phyloP scores from a whole-genome alignment of 2,797 vertebrate genomes.

The Varecia variegata region DNA sequence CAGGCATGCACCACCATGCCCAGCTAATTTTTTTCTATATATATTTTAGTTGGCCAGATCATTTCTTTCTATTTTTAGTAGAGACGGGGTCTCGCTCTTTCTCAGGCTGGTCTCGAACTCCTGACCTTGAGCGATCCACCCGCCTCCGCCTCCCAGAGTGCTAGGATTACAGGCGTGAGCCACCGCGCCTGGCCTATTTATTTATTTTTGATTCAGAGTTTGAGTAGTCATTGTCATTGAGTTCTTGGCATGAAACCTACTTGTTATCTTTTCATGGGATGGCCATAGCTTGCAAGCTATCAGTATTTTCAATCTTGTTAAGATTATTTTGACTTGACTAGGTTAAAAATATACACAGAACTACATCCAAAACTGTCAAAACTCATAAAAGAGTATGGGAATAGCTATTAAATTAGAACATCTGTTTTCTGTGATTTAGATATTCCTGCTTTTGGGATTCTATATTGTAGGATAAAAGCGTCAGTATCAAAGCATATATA shows the following conservation, averaged over 20 bases:
- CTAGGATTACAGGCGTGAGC: too few species aligned
- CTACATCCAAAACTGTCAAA: not conserved
- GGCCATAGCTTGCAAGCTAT: not conserved
- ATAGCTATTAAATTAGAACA: not conserved
- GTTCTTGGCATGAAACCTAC: not conserved
- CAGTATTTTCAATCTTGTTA: not conserved
- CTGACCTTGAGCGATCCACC: too few species aligned
- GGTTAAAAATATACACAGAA: not conserved
- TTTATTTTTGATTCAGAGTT: not conserved
- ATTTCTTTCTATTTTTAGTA: too few species aligned
- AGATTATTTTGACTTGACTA: constrained; percentile 16
- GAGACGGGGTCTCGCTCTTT: too few species aligned
- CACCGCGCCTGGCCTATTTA: too few species aligned
- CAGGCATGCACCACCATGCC: too few species aligned
- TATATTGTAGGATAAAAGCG: not conserved
- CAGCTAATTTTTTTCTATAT: too few species aligned
- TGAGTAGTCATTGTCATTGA: not conserved
- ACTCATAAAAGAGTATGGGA: not conserved
- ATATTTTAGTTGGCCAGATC: too few species aligned
- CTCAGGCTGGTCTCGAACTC: too few species aligned
- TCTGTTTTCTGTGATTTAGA: not conserved
- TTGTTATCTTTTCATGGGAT: not conserved
- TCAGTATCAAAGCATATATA: not conserved
- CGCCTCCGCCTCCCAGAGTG: too few species aligned
- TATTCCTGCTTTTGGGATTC: not conserved